phyloP scores from a whole-genome alignment of 2,797 vertebrate species.

The Enteromius trimaculatus region DNA sequence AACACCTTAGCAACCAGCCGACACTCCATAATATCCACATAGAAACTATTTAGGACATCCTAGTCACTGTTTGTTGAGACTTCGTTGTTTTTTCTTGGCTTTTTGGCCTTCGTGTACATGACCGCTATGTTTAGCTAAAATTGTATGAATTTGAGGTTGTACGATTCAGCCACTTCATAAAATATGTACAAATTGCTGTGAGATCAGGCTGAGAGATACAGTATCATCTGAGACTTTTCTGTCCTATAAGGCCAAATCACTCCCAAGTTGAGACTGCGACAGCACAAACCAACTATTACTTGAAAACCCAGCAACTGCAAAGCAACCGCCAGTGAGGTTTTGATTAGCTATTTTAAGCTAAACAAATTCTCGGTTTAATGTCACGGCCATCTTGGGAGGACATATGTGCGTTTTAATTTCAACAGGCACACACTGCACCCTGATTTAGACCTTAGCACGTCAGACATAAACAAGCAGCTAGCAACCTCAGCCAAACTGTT shows the following conservation, averaged over 20 bases:
- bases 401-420: background rate
- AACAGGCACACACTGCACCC: too few species aligned
- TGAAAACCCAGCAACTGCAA: background rate
- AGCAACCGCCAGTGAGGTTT: background rate
- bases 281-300: background rate
- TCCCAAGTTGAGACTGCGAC: background rate
- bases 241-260: background rate
- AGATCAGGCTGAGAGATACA: too few species aligned
- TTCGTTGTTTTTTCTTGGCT: background rate
- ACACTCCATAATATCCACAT: background rate
- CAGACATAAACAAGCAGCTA: background rate
- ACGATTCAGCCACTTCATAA: too few species aligned
- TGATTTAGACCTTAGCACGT: background rate
- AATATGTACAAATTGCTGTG: too few species aligned
- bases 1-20: background rate
- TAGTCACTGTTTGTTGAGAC: background rate
- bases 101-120: background rate
- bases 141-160: too few species aligned
- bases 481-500: background rate
- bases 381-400: background rate
- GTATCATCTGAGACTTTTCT: background rate
- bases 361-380: background rate
- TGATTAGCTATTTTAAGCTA: background rate
- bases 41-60: background rate
- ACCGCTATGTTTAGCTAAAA: too few species aligned